Base-by-base conservation (phyloP, 2,797 vertebrate species). In the Falco cherrug region DNA sequence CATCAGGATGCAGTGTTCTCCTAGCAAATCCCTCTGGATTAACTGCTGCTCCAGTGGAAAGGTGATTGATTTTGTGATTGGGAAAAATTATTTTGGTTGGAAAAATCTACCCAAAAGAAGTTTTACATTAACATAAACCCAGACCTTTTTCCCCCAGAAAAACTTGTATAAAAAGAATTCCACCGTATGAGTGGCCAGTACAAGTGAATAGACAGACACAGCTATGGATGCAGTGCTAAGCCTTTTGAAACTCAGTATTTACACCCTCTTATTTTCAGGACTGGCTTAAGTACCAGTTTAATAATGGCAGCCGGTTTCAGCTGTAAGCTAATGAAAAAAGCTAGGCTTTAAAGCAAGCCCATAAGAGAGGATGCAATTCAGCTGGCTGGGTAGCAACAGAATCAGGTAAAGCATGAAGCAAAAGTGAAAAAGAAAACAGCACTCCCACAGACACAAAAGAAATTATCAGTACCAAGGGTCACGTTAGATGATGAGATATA, bases 121-220 rank as follows among this genome's bases (percentile, higher is more conserved):
- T 22, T 84, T 69, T 54, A 64, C 41, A 39, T 48, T 78, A 79
- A 63, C 29, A 43, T 16, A 68, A 68, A 91, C 25, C 1, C 15
- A 80, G 13, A 59, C 15, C 6, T 31, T 81, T 61, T 51, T 20
- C 6, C 19, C 6, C 6, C 2, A 43, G 7, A 28, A 75, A 74
- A 61, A 33, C 3, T 6, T 25, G 11, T 19, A 57, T 25, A 13
- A 69, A 61, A 43, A 89, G 20, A 70, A 68, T 53, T 48, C n/a
- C 26, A 69, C 9, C 0, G 0, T 6, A 9, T 3, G 21, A 73
- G 29, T 47, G 15, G 20, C 31, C 47, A 21, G 25, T 76, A 67
- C 50, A 47, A 78, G 21, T 29, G 41, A 84, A 37, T 0, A 84
- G 28, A 91, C 18, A 93, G 45, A 73, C 10, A 39, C 6, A 51